Evolutionary conservation across 2,888 invertebrate genomes (phyloP), one percentile per base, ranked within the genome.

Genomic region (Tetramorium bicarinatum): DNA sequence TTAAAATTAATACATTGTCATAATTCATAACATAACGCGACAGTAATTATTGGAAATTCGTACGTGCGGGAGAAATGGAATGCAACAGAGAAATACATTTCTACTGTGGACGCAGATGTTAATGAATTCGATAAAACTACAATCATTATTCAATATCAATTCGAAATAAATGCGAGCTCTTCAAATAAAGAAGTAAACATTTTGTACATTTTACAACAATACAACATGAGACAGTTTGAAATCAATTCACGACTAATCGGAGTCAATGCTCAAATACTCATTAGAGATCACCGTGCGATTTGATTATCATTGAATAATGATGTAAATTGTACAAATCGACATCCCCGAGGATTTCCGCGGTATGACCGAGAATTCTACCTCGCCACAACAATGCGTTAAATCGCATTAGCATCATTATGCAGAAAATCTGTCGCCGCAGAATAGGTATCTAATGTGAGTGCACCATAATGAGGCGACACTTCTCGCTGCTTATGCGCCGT

Each of bases 391-490:
- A 49, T 52, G 38, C 18, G 2, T 52, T 66, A 66, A 52, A 66
- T 76, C 52, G 49, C 52, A 64, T 75, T 62, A 62, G 18, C 18
- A 38, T 25, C 13, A 41, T 74, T 59, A 41, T 44, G 72, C 18
- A 13, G 38, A 8, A 66, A 76, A 76, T 66, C 25, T 52, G 25
- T 52, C 38, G 61, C n/a, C 18, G 52, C 25, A 25, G 18, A 64
- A 64, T 64, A 76, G 34, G 4, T 47, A 9, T 76, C 38, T 66
- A 49, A 54, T 82, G 82, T 85, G 84, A 82, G 64, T 72, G 69
- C 41, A 59, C 76, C 84, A 71, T 85, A 85, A 85, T 47, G 56
- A 52, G 64, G 25, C 29, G 49, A 81, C 62, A 44, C 38, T 82
- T 52, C 47, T 21, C 13, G 4, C 34, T 75, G 75, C 84, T 75